Evolutionary conservation across 2,888 invertebrate species (phyloP).

Genomic region (Volucella inflata): DNA sequence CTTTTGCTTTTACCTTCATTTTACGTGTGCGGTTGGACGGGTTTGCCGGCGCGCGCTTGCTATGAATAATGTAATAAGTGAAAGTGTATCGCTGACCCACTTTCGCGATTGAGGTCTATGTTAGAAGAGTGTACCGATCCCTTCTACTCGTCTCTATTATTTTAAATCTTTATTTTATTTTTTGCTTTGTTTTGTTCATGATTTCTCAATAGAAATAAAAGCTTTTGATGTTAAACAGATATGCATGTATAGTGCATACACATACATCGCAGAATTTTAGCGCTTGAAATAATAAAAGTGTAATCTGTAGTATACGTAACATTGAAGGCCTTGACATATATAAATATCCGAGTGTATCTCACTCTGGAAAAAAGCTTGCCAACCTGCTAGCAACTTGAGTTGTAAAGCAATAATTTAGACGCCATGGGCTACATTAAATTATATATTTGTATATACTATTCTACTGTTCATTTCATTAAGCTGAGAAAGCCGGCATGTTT

Average conservation of each 20-base stretch:
- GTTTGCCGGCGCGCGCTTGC: slow-evolving; percentile 75
- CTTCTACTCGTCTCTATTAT: slow-evolving; percentile 49
- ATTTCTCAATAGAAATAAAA: slow-evolving; percentile 61
- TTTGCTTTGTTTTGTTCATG: slow-evolving; percentile 35
- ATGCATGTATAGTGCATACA: slow-evolving; percentile 49
- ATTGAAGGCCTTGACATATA: slow-evolving; percentile 73
- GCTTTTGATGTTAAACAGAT: slow-evolving; percentile 60
- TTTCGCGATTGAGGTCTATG: slow-evolving; percentile 97
- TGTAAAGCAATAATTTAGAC: slow-evolving; percentile 22
- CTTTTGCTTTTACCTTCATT: slow-evolving; percentile 72
- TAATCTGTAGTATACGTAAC: slow-evolving; percentile 63
- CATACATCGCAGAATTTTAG: slow-evolving; percentile 34
- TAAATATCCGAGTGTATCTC: slow-evolving; percentile 47
- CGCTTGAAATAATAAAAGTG: slow-evolving; percentile 40
- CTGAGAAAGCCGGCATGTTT: slow-evolving; percentile 51
- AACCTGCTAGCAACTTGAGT: slow-evolving; percentile 2
- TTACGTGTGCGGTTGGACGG: slow-evolving; percentile 76
- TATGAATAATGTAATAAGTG: slow-evolving; percentile 91
- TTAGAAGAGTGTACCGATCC: slow-evolving; percentile 84
- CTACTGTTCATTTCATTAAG: slow-evolving; percentile 41
- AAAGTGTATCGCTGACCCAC: slow-evolving; percentile 95
- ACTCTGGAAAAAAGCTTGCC: slow-evolving; percentile 32
- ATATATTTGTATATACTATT: slow-evolving; percentile 14
- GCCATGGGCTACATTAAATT: slow-evolving; percentile 3
- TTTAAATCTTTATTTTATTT: slow-evolving; percentile 56